Evolutionary conservation across 2,797 vertebrate genomes (phyloP), one percentile per base, ranked within the genome.

Genomic region (Takifugu ocellatus): DNA sequence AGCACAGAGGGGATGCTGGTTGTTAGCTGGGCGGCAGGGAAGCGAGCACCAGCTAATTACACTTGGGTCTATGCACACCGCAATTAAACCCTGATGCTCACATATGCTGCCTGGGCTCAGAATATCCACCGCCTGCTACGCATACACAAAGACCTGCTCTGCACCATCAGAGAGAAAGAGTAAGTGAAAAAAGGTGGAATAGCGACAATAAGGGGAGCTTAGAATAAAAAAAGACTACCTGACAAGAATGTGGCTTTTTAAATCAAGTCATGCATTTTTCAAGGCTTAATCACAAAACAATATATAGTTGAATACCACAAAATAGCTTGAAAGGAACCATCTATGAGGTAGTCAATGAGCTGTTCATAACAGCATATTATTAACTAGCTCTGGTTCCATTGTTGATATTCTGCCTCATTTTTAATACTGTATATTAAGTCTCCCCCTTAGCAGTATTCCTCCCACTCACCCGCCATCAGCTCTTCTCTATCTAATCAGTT

Each of bases 11-110:
- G 87, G 85, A 82, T 83, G 86, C 81, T 84, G 85, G 83, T 88
- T 84, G 85, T 89, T 89, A 90, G 87, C 81, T 72, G 85, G 84
- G 84, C 84, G 63, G 79, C 83, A 66, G 84, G 88, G 84, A 89
- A 88, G 78, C 67, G 79, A 85, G 81, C 42, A 64, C 72, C 46
- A 76, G 84, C 87, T 90, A 90, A 91, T 91, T 90, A 90, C 86
- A 87, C 80, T 87, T 66, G 84, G 85, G 88, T 88, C 84, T 82
- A 87, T 86, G 84, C 87, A 85, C 84, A 82, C 84, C 70, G 78
- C 85, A 90, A 89, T 89, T 89, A 89, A 85, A 83, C 84, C 79
- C 85, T 74, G 84, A 84, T 79, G 75, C 77, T 61, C 74, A 83
- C 80, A 81, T 51, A 61, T 59, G 63, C 75, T 70, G 72, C 78